Evolutionary conservation across 2,113 vertebrate species (phyloP).

Genomic region (Chunga burmeisteri): DNA sequence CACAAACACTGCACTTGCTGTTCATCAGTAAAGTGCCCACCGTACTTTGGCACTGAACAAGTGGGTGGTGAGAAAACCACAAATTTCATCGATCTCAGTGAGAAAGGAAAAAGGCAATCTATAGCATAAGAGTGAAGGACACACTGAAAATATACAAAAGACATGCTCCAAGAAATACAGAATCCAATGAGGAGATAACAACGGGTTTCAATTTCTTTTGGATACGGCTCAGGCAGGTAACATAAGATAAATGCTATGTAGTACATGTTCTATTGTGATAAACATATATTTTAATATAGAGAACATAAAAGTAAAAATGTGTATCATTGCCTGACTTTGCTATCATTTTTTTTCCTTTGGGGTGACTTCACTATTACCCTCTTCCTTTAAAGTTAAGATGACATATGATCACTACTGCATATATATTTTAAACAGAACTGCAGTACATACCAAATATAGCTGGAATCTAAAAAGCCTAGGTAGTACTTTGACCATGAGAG

Average conservation of each 20-base stretch:
- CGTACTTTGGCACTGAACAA: not conserved
- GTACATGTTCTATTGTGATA: not conserved
- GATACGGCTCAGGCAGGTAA: not conserved
- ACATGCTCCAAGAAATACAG: not conserved
- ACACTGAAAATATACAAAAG: not conserved
- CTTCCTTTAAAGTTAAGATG: not conserved
- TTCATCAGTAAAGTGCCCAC: not conserved
- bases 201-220: not conserved
- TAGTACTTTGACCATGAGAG: not conserved
- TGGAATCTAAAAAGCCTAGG: not conserved
- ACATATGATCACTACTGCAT: not conserved
- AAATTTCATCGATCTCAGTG: not conserved
- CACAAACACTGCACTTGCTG: not conserved
- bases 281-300: not conserved
- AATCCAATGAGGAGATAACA: not conserved
- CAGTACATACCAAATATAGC: not conserved
- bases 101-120: rapidly evolving
- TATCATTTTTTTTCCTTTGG: not conserved
- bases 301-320: not conserved
- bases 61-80: not conserved
- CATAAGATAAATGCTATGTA: not conserved
- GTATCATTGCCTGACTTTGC: not conserved
- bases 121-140: not conserved
- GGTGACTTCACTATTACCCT: not conserved
- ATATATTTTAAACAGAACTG: not conserved